Percentiles rank a stretch among this genome's conserved stretches.
phyloP scores from a whole-genome alignment of 1,140 invertebrate genomes.

The Phthorimaea operculella region DNA sequence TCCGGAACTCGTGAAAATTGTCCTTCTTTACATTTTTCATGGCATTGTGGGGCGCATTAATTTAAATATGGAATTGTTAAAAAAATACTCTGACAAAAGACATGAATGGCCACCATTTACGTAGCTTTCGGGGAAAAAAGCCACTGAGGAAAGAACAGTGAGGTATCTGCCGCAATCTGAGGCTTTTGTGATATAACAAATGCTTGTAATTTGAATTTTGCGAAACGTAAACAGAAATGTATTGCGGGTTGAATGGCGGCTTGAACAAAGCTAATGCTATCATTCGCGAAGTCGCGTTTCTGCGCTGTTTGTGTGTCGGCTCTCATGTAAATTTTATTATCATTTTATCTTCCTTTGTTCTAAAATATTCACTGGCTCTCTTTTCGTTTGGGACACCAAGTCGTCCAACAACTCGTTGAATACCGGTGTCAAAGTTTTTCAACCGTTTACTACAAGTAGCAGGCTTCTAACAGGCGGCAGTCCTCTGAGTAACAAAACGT shows the following conservation, averaged over 20 bases:
- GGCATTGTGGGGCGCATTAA: no score
- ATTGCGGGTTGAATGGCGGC: background rate
- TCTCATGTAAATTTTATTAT: no score
- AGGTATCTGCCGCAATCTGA: slow-evolving; percentile 4
- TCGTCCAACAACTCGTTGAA: no score
- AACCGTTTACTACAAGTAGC: no score
- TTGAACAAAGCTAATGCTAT: slow-evolving; percentile 2
- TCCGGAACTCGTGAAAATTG: no score
- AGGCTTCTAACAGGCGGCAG: no score
- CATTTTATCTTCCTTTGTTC: no score
- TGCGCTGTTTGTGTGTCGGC: background rate
- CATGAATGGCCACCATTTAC: background rate
- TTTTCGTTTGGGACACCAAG: no score
- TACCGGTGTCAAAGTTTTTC: no score
- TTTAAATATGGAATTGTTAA: background rate
- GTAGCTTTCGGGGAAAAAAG: background rate
- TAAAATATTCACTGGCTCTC: no score
- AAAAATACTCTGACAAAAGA: background rate
- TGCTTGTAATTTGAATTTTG: slow-evolving; percentile 11
- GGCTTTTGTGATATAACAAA: slow-evolving; percentile 9
- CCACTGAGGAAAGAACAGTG: background rate
- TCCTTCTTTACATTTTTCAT: no score
- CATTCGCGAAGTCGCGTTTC: background rate
- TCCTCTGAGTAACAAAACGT: no score
- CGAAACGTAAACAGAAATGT: slow-evolving; percentile 8